Conservation (phyloP, 1,140 invertebrate species). For the Branchinecta lindahli region DNA sequence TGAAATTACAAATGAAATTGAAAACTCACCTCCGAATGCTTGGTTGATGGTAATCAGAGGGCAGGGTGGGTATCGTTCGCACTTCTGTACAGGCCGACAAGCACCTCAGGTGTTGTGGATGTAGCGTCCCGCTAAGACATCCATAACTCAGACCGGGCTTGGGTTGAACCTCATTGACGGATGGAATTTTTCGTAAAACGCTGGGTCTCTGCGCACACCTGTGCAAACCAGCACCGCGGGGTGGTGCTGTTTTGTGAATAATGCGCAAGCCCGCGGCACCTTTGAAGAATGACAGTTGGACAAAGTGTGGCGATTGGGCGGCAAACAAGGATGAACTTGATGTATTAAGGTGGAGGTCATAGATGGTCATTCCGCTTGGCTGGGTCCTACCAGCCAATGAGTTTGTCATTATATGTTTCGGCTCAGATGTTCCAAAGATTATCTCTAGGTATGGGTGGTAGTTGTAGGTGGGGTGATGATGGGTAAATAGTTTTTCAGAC, state of each 20-base stretch:
- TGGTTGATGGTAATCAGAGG: conserved; percentile 2
- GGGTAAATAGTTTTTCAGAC: too few relatives aligned
- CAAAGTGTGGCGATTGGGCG: too few relatives aligned
- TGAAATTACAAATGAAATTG: conserved; percentile 11
- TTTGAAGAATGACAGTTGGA: too few relatives aligned
- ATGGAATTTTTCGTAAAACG: conserved; percentile 3
- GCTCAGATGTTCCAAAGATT: too few relatives aligned
- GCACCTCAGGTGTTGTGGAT: conserved; percentile 9
- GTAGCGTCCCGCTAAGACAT: not conserved
- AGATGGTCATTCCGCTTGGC: too few relatives aligned
- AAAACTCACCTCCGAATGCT: not conserved
- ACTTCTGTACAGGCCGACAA: conserved; percentile 2
- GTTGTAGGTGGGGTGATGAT: too few relatives aligned
- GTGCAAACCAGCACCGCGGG: conserved; percentile 4
- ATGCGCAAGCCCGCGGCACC: not conserved
- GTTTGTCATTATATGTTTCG: too few relatives aligned
- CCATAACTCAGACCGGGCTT: conserved; percentile 1
- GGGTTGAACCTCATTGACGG: conserved; percentile 2
- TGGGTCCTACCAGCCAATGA: too few relatives aligned
- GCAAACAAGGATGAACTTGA: too few relatives aligned
- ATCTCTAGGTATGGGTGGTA: too few relatives aligned
- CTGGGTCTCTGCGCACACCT: not conserved
- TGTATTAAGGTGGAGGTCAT: too few relatives aligned
- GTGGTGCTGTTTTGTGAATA: not conserved
- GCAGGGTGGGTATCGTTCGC: conserved; percentile 4